Conservation (phyloP, 2,113 vertebrate species). For the Cardinalis cardinalis region DNA sequence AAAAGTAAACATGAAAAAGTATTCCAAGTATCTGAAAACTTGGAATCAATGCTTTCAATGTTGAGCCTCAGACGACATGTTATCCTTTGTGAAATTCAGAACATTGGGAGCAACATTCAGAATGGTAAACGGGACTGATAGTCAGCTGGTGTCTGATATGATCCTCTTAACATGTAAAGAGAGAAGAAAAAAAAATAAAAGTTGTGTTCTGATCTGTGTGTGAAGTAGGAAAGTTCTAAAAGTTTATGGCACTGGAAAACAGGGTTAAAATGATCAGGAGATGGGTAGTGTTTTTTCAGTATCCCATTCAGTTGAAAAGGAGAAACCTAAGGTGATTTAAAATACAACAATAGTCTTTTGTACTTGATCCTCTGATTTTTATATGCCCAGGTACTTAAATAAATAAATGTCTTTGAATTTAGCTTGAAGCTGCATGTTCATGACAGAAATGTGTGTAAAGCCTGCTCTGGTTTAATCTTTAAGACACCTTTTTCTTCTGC, state of each 20-base stretch:
- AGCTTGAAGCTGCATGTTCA: neutral
- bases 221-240: neutral
- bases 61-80: neutral
- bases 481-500: neutral
- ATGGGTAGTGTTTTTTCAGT: neutral
- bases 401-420: neutral
- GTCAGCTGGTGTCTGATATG: neutral
- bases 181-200: neutral
- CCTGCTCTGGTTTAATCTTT: neutral
- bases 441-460: neutral
- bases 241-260: neutral
- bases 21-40: neutral
- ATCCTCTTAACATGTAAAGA: neutral
- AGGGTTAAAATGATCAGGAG: neutral
- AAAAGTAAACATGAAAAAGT: neutral
- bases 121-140: neutral
- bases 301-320: fast-evolving
- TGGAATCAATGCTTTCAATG: fast-evolving
- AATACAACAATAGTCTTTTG: neutral
- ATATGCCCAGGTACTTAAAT: neutral
- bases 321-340: neutral
- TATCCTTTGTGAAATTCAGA: neutral
- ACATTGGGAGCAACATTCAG: neutral
- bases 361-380: neutral
- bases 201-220: neutral